Percentiles rank a stretch among this genome's conserved stretches.
phyloP scores from a whole-genome alignment of 2,113 vertebrate genomes.

The Ondatra zibethicus region DNA sequence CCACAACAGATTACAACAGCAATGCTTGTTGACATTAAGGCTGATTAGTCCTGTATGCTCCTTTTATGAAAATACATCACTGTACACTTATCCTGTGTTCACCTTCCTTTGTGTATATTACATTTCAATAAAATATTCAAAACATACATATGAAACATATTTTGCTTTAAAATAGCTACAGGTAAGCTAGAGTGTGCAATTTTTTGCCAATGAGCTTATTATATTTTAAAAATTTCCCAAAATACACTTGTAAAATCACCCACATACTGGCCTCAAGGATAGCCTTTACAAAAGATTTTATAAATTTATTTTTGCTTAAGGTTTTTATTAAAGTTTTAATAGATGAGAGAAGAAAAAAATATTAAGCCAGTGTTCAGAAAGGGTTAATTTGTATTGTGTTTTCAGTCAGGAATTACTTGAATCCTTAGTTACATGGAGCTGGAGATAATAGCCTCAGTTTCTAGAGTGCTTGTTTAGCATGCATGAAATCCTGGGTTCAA shows the following conservation, averaged over 20 bases:
- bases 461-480: neutral
- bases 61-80: constrained; percentile 24
- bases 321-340: neutral
- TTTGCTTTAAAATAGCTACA: neutral
- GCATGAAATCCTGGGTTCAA: too few species aligned
- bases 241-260: neutral
- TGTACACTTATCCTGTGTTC: neutral
- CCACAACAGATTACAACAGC: neutral
- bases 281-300: neutral
- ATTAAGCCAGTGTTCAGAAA: neutral
- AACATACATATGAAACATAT: constrained; percentile 17
- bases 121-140: constrained; percentile 23
- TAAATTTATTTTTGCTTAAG: neutral
- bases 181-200: neutral
- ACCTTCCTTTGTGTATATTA: neutral
- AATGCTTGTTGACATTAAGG: constrained; percentile 19
- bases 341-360: neutral
- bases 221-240: neutral
- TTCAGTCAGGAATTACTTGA: constrained; percentile 23
- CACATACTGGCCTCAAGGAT: neutral
- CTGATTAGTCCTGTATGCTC: neutral
- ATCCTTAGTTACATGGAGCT: neutral
- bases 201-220: neutral
- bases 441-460: neutral
- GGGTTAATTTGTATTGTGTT: neutral